phyloP scores from a whole-genome alignment of 2,888 invertebrate genomes.

The Eudasyphora cyanicolor region DNA sequence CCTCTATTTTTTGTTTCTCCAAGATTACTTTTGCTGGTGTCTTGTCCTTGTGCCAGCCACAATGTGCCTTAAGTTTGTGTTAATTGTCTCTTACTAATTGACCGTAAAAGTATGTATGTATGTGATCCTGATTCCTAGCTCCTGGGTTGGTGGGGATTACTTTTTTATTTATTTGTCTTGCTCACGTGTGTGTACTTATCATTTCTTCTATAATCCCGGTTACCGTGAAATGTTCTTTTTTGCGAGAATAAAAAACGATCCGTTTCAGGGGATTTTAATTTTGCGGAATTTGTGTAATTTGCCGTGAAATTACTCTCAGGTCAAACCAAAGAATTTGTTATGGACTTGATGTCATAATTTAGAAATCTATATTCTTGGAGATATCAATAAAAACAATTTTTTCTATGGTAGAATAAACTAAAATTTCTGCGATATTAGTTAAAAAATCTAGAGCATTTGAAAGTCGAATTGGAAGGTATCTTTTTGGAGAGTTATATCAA shows the following conservation, averaged over 20 bases:
- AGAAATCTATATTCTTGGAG: no score
- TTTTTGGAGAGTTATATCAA: no score
- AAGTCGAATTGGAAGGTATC: no score
- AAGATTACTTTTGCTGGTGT: conserved; percentile 37
- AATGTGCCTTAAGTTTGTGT: conserved; percentile 21
- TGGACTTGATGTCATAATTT: neutral
- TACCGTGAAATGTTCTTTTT: conserved; percentile 50
- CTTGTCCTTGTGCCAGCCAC: conserved; percentile 17
- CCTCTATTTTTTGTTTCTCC: conserved; percentile 34
- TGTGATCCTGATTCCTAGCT: neutral
- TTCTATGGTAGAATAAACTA: no score
- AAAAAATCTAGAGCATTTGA: no score
- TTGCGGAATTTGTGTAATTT: conserved; percentile 4
- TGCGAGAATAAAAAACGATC: conserved; percentile 17
- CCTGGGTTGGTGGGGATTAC: conserved; percentile 21
- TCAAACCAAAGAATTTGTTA: neutral
- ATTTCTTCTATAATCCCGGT: conserved; percentile 43
- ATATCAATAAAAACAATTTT: no score
- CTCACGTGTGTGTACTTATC: conserved; percentile 12
- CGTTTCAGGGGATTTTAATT: conserved; percentile 10
- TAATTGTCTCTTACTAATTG: conserved; percentile 61
- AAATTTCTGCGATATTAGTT: no score
- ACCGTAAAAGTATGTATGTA: conserved; percentile 51
- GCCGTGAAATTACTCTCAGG: conserved; percentile 6
- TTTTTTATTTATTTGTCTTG: conserved; percentile 1